Conservation (phyloP, 2,797 vertebrate genomes). For the Muraenolepis orangiensis region DNA sequence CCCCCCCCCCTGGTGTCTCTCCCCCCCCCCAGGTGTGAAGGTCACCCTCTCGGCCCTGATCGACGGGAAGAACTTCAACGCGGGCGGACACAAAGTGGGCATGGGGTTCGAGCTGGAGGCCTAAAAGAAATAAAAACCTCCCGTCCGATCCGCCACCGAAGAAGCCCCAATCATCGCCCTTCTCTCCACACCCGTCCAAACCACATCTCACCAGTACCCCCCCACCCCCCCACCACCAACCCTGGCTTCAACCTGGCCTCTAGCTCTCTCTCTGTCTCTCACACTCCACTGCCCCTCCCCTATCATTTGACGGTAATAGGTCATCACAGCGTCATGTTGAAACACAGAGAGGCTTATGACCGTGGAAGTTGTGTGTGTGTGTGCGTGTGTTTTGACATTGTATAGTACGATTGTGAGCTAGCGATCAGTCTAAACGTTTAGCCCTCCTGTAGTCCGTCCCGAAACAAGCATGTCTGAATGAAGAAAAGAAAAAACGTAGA, state of each 20-base stretch:
- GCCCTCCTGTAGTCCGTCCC: constrained; percentile 23
- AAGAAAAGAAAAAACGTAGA: constrained; percentile 24
- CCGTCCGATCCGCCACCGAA: not conserved
- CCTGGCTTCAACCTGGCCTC: not conserved
- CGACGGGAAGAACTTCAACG: constrained; percentile 91
- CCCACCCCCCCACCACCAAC: constrained; percentile 6
- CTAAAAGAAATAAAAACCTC: constrained; percentile 51
- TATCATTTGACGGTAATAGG: constrained; percentile 33
- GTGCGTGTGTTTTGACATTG: not conserved
- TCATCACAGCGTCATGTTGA: constrained; percentile 23
- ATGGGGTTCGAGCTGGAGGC: constrained; percentile 94
- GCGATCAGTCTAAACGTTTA: constrained; percentile 38
- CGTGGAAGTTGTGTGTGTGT: not conserved
- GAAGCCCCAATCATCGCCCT: not conserved
- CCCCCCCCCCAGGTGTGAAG: constrained; percentile 88
- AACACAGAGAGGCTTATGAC: not conserved
- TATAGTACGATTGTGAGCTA: constrained; percentile 16
- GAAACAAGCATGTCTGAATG: constrained; percentile 44
- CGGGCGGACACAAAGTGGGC: constrained; percentile 92
- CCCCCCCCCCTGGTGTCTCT: constrained; percentile 4
- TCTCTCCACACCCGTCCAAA: constrained; percentile 1
- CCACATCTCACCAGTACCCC: not conserved
- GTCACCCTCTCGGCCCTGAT: constrained; percentile 89
- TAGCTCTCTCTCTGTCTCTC: too few species aligned
- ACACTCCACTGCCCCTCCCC: constrained; percentile 7